Percentiles rank a stretch among this genome's conserved stretches.
Evolutionary conservation across 2,888 invertebrate genomes (phyloP).

Genomic region (Tetropium fuscum): DNA sequence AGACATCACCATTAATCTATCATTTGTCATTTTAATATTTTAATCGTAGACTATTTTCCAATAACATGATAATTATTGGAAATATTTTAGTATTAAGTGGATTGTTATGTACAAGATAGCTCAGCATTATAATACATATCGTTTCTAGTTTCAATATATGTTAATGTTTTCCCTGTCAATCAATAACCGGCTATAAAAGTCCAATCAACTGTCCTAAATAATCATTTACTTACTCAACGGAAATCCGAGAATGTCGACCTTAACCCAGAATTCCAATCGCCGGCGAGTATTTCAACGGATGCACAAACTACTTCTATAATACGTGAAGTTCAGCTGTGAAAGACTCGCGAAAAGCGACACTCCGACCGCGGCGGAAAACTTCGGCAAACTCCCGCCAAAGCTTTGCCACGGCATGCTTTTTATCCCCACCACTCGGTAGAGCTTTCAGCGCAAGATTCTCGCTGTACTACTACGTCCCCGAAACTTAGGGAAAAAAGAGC

Average conservation of each 20-base stretch:
- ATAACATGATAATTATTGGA: no score
- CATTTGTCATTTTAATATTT: no score
- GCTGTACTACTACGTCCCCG: not conserved
- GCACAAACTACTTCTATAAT: constrained; percentile 7
- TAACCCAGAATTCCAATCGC: constrained; percentile 28
- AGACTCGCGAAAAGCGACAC: constrained; percentile 5
- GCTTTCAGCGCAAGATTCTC: constrained; percentile 12
- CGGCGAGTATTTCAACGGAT: constrained; percentile 5
- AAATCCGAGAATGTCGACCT: constrained; percentile 20
- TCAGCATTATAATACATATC: no score
- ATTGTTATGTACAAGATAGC: no score
- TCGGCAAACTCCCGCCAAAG: constrained; percentile 47
- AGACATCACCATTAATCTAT: no score
- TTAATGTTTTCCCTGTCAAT: no score
- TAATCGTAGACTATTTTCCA: no score
- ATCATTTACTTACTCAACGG: constrained; percentile 28
- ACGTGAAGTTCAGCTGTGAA: constrained; percentile 9
- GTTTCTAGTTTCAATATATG: no score
- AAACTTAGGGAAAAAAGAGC: constrained; percentile 6
- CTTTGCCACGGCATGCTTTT: constrained; percentile 33
- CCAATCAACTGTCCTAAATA: not conserved
- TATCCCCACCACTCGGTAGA: constrained; percentile 10
- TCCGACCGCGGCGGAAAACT: constrained; percentile 32
- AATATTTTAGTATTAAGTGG: no score
- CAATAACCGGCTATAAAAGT: not conserved